Conservation (phyloP, 2,113 vertebrate genomes). For the Lasiurus cinereus region DNA sequence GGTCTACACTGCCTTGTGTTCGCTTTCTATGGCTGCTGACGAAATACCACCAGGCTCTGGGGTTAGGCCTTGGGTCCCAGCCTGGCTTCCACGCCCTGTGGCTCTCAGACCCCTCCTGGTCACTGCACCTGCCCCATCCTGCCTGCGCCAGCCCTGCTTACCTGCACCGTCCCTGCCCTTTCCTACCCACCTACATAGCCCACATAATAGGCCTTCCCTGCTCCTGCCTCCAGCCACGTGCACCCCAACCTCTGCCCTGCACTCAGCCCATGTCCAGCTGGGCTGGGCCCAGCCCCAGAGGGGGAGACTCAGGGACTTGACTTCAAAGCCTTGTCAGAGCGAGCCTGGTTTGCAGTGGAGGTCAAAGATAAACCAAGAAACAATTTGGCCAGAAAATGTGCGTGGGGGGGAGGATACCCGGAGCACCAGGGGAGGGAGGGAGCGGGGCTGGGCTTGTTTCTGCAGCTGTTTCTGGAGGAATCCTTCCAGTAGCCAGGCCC, state of each 20-base stretch:
- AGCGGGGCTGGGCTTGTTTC: neutral
- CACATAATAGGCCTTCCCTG: neutral
- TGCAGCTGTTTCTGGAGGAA: neutral
- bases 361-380: slow-evolving; percentile 77
- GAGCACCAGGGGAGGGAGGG: neutral
- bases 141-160: neutral
- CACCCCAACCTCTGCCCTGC: slow-evolving; percentile 61
- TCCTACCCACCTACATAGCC: neutral
- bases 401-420: neutral
- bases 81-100: neutral
- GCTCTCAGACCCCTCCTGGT: neutral
- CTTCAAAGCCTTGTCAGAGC: slow-evolving; percentile 79
- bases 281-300: slow-evolving; percentile 47
- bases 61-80: neutral
- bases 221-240: neutral
- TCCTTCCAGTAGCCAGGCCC: neutral
- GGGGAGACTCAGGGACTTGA: slow-evolving; percentile 70
- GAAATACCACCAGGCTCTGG: neutral
- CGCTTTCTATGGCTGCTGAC: neutral
- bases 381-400: slow-evolving; percentile 58
- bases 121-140: neutral
- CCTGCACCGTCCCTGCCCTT: neutral
- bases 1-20: neutral
- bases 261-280: slow-evolving; percentile 68
- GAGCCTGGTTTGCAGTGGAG: slow-evolving; percentile 71